These are phyloP conservation scores for Ephestia elutella DNA, from an alignment of 1,140 invertebrate genomes.

Conservation along the genomic window DNA sequence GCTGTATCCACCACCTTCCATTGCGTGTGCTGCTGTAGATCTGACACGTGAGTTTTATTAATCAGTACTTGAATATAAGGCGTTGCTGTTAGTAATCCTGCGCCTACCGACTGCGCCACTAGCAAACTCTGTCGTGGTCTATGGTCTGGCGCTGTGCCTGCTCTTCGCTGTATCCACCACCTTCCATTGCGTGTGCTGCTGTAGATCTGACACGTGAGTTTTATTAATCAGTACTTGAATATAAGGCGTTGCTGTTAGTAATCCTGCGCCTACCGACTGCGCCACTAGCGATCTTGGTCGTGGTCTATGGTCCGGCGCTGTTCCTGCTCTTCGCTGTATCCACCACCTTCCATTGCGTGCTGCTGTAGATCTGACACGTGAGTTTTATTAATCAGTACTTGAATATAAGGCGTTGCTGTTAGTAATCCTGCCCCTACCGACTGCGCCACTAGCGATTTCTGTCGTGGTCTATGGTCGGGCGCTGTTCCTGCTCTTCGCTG, in stretches of 20 bases:
- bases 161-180: slow-evolving; percentile 92
- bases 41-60: slow-evolving; percentile 77
- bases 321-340: slow-evolving; percentile 91
- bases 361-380: slow-evolving; percentile 84
- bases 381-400: slow-evolving; percentile 36
- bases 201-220: slow-evolving; percentile 80
- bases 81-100: too few species aligned
- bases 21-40: slow-evolving; percentile 85
- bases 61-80: too few species aligned
- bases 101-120: slow-evolving; percentile 83
- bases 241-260: too few species aligned
- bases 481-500: slow-evolving; percentile 88
- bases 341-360: slow-evolving; percentile 92
- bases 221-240: slow-evolving; percentile 17
- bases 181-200: slow-evolving; percentile 92
- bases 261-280: slow-evolving; percentile 82
- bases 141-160: slow-evolving; percentile 88
- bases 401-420: too few species aligned
- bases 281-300: slow-evolving; percentile 84
- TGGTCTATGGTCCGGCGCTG: slow-evolving; percentile 89
- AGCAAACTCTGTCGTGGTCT: slow-evolving; percentile 86
- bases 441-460: slow-evolving; percentile 83
- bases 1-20: slow-evolving; percentile 94
- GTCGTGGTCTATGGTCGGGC: slow-evolving; percentile 90
- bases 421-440: slow-evolving; percentile 83